Base-by-base conservation (phyloP, 2,797 vertebrate species). In the Megaceryle alcyon region DNA sequence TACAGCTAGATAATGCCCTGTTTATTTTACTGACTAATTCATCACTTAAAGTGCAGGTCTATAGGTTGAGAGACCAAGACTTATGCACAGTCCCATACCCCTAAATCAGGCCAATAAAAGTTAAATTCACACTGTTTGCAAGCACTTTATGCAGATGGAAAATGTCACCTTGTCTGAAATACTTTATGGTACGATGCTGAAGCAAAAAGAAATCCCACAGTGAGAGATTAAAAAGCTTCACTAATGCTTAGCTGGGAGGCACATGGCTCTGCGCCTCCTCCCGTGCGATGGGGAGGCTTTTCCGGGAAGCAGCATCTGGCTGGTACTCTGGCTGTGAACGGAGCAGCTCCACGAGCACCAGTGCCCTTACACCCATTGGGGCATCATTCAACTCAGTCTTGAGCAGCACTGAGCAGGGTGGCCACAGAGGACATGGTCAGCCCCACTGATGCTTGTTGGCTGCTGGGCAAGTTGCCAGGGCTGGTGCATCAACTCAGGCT, bases 71-170 rank as follows among this genome's bases (percentile, higher is more conserved):
- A 95, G 92, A 97, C 94, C 95, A 95, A 97, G 91, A 96, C 96
- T 96, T 96, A 96, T 94, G 88, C 72, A 78, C 68, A 53, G 93
- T 94, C 77, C 94, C 88, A 94, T 76, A 71, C 92, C 91, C 91
- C 94, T 97, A 97, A 97, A 96, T 97, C 96, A 97, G 78, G 91
- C 94, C 95, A 96, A 96, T 96, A 97, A 97, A 96, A 96, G 90
- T 92, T 83, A 93, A 94, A 95, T 73, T 97, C 96, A 85, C 90
- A 96, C 90, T 92, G 95, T 97, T 97, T 97, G 96, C 92, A 97
- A 95, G 94, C 84, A 93, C 86, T 94, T 91, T 96, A 96, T 97
- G 97, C 96, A 97, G 96, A 96, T 94, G 92, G 95, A 97, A 97
- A 97, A 96, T 97, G 96, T 96, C 95, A 96, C 95, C 97, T 97